Evolutionary conservation across 2,113 vertebrate genomes (phyloP).

Genomic region (Thinocorus orbignyianus): DNA sequence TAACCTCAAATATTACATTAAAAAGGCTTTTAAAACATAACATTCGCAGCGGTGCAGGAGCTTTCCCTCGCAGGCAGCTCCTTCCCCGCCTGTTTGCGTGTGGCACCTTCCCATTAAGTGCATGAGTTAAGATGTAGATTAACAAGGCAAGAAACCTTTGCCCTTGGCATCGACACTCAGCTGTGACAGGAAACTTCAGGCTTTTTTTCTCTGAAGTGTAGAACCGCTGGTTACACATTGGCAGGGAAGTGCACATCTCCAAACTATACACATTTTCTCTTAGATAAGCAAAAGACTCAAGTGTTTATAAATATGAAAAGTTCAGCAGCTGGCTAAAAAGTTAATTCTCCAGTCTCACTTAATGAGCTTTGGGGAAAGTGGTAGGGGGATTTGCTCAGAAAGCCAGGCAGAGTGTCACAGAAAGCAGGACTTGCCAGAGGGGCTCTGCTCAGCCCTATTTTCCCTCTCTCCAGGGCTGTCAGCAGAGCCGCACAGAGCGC

Average conservation of each 20-base stretch:
- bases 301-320: conserved; percentile 80
- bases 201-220: conserved; percentile 30
- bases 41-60: conserved; percentile 4
- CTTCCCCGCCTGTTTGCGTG: conserved; percentile 33
- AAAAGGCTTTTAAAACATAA: conserved; percentile 63
- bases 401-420: conserved; percentile 29
- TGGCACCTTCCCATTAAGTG: conserved; percentile 58
- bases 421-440: conserved; percentile 2
- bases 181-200: conserved; percentile 58
- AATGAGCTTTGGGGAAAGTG: conserved; percentile 67
- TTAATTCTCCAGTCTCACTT: conserved; percentile 67
- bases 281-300: conserved; percentile 81
- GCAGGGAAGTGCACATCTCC: conserved; percentile 72
- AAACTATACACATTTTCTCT: conserved; percentile 76
- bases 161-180: conserved; percentile 48
- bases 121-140: conserved; percentile 64
- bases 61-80: conserved; percentile 1
- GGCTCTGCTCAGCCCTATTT: not conserved
- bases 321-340: conserved; percentile 76
- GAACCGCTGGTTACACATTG: conserved; percentile 62
- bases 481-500: not conserved
- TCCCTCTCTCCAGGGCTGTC: not conserved
- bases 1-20: conserved; percentile 59
- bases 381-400: conserved; percentile 34
- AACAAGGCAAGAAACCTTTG: conserved; percentile 65